Conservation (phyloP, 2,113 vertebrate species). For the Aix galericulata region DNA sequence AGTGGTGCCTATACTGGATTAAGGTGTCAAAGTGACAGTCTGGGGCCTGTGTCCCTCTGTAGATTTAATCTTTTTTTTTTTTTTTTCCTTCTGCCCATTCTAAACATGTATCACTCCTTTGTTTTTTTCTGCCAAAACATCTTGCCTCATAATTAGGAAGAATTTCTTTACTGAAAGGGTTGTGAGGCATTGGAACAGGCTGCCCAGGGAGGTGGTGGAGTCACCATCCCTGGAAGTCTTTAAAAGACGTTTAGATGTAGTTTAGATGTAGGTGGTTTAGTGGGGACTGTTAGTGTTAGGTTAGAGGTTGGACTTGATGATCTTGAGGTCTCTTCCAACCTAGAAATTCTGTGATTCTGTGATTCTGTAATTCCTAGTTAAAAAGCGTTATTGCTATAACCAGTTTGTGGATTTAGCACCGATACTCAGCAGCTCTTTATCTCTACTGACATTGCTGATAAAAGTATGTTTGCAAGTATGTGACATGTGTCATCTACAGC, state of each 20-base stretch:
- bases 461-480: neutral
- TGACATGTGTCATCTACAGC: neutral
- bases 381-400: neutral
- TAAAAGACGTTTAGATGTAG: no score
- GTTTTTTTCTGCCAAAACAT: neutral
- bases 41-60: neutral
- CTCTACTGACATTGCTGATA: neutral
- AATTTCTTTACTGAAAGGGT: no score
- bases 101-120: neutral
- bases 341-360: no score
- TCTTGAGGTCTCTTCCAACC: no score
- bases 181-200: no score
- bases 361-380: neutral
- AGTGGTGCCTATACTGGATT: neutral
- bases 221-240: no score
- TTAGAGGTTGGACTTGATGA: no score
- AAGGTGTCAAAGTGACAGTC: neutral
- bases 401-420: neutral
- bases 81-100: neutral
- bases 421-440: neutral
- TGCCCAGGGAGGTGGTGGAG: no score
- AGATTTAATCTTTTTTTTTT: neutral
- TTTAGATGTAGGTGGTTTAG: no score
- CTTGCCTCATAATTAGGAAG: neutral
- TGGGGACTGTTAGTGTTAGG: no score